These are phyloP conservation scores for Microtus richardsoni DNA, from an alignment of 2,113 vertebrate species.

Conservation along the genomic window DNA sequence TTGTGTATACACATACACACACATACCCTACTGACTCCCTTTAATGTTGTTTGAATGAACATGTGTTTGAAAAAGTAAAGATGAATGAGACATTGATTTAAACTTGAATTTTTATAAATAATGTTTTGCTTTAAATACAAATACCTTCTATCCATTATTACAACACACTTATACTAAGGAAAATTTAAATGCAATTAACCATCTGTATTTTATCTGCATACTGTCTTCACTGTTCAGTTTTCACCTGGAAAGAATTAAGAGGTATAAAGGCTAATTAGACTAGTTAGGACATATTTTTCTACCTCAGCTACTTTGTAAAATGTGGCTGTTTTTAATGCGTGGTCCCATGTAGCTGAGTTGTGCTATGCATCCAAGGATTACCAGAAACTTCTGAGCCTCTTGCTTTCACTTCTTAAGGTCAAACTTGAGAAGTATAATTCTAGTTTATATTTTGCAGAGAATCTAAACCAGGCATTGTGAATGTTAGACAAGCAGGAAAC, in stretches of 20 bases:
- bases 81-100: not conserved
- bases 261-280: not conserved
- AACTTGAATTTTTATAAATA: not conserved
- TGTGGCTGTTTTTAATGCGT: not conserved
- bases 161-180: not conserved
- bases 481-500: not conserved
- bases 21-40: not conserved
- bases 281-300: not conserved
- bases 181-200: not conserved
- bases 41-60: not conserved
- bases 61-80: not conserved
- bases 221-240: not conserved
- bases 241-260: not conserved
- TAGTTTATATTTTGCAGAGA: not conserved
- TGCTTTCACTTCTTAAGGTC: not conserved
- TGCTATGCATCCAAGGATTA: not conserved
- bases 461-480: not conserved
- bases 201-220: not conserved
- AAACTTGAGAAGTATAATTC: not conserved
- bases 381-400: not conserved
- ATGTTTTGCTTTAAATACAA: not conserved
- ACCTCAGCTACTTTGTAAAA: not conserved
- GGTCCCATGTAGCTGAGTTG: not conserved
- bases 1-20: not conserved
- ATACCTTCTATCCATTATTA: not conserved